Conservation (phyloP, 2,797 vertebrate species). For the Scolopax rusticola region DNA sequence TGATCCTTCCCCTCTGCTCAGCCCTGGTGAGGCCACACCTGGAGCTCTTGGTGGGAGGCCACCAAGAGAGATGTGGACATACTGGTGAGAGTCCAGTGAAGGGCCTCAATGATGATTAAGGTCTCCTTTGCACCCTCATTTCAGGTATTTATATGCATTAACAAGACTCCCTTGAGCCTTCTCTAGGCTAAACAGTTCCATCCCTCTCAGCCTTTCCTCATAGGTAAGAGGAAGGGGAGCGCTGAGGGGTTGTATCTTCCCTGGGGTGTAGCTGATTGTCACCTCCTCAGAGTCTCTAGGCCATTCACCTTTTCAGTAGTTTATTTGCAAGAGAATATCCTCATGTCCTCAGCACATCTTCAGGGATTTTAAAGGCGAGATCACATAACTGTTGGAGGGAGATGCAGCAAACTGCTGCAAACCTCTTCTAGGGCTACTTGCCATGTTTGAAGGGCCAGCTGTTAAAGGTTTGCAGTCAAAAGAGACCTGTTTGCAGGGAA, state of each 20-base stretch:
- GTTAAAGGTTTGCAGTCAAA: background rate
- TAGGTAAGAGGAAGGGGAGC: background rate
- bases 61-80: fast-evolving
- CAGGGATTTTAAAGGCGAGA: background rate
- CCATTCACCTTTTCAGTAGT: background rate
- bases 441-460: background rate
- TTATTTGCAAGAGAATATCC: background rate
- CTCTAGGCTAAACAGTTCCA: no score
- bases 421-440: background rate
- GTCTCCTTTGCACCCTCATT: no score
- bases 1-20: background rate
- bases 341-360: background rate
- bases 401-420: background rate
- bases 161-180: no score
- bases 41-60: background rate
- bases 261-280: background rate
- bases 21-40: background rate
- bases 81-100: background rate
- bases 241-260: background rate
- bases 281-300: background rate
- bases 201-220: no score
- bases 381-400: background rate
- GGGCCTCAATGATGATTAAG: background rate
- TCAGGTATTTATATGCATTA: no score
- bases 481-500: background rate